Evolutionary conservation across 2,797 vertebrate species (phyloP), one percentile per base, ranked within the genome.

Genomic region (Enteromius fasciolatus): DNA sequence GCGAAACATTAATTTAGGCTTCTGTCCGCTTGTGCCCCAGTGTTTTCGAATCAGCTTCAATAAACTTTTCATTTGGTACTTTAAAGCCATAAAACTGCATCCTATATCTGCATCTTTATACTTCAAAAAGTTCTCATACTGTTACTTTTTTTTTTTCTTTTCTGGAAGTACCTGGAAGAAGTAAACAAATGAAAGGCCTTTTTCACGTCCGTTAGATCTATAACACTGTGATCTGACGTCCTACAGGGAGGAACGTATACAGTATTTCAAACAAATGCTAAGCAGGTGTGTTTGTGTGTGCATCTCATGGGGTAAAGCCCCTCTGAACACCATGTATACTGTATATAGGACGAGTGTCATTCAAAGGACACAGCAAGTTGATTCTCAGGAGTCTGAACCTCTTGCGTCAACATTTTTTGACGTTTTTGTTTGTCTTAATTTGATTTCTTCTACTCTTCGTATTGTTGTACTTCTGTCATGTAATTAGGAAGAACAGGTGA

Each of bases 161-260:
- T 44, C n/a, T 74, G 52, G 36, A 25, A 44, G 50, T 79, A 67
- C 57, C 66, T 86, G 75, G 63, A 83, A 63, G 44, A 84, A 80
- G 70, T 86, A 82, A 84, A 77, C 70, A 87, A 59, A 76, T 72
- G 54, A 70, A 82, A 79, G 57, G 73, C 52, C 48, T 69, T 41
- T 81, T 57, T 78, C 64, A 54, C 39, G 50, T 68, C 81, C 31
- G 57, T 86, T 81, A 84, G 77, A 83, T 78, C 52, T 78, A 31
- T 48, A 25, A 83, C 80, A 64, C 76, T 86, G 52, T 83, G 78
- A 86, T 84, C 80, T 72, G 28, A 25, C 17, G 17, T 48, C 36
- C 46, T 59, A 64, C 80, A 52, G 61, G 28, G 36, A 83, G 61
- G 36, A 72, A 80, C 20, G 7, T 73, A 85, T 86, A 54, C 54